phyloP scores from a whole-genome alignment of 1,140 invertebrate genomes.

The Oryctes rhinoceros region DNA sequence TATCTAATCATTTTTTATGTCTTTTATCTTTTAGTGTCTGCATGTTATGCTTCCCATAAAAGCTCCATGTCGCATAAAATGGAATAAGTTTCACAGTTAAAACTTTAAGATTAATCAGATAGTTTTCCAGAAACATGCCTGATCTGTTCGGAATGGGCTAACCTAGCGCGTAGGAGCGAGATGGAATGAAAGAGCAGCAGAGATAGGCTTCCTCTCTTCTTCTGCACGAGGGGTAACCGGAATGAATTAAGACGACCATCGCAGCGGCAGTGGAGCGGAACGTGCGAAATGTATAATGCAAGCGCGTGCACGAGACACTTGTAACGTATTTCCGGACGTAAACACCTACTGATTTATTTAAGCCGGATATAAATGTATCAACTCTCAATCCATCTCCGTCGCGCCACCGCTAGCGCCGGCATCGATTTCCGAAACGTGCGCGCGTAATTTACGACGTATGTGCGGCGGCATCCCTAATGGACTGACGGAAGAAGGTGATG shows the following conservation, averaged over 20 bases:
- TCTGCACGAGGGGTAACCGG: neutral
- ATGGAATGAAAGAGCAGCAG: neutral
- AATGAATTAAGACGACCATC: slow-evolving; percentile 12
- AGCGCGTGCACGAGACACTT: slow-evolving; percentile 24
- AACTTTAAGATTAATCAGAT: no score
- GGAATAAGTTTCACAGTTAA: no score
- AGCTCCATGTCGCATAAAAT: no score
- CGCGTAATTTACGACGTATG: slow-evolving; percentile 23
- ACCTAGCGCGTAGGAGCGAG: neutral
- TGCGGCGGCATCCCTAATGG: slow-evolving; percentile 26
- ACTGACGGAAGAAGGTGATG: slow-evolving; percentile 23
- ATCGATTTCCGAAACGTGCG: slow-evolving; percentile 11
- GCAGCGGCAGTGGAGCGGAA: neutral
- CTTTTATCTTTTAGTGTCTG: no score
- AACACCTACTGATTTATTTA: slow-evolving; percentile 32
- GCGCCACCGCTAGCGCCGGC: neutral
- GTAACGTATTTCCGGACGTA: slow-evolving; percentile 33
- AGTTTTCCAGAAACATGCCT: no score
- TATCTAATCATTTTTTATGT: no score
- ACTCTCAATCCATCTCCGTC: slow-evolving; percentile 27
- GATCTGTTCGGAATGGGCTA: no score
- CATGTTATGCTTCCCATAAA: no score
- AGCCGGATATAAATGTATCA: slow-evolving; percentile 35
- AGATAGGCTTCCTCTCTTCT: neutral
- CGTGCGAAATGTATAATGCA: slow-evolving; percentile 29